Percentiles rank a stretch among this genome's conserved stretches.
phyloP scores from a whole-genome alignment of 1,140 invertebrate genomes.

The Formica exsecta region DNA sequence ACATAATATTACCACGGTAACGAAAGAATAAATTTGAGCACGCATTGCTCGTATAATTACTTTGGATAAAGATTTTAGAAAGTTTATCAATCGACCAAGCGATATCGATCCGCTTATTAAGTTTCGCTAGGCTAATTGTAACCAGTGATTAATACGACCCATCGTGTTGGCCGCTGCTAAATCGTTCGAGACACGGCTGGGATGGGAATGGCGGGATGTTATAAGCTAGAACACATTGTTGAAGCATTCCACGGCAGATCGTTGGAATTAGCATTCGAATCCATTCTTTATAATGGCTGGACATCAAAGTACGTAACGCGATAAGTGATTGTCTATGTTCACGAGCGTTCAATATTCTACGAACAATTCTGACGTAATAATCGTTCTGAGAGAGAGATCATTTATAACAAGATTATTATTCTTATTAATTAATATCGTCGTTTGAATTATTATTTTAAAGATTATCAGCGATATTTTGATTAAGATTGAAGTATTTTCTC shows the following conservation, averaged over 20 bases:
- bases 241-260: not conserved
- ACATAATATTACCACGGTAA: not conserved
- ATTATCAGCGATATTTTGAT: not conserved
- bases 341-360: not conserved
- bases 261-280: slow-evolving; percentile 14
- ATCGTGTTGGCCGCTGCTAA: slow-evolving; percentile 16
- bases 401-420: not conserved
- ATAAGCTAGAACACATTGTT: slow-evolving; percentile 8
- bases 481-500: not conserved
- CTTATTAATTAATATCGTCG: not conserved
- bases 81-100: not conserved
- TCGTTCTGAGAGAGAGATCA: slow-evolving; percentile 4
- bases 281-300: not conserved
- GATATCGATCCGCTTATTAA: slow-evolving; percentile 12
- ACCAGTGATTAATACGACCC: slow-evolving; percentile 38
- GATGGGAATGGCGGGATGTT: slow-evolving; percentile 21
- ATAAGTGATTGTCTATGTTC: not conserved
- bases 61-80: not conserved
- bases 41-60: too few species aligned
- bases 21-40: slow-evolving; percentile 1
- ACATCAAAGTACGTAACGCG: not conserved
- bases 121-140: slow-evolving; percentile 16
- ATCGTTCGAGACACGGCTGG: slow-evolving; percentile 24
- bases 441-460: not conserved
- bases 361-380: slow-evolving; percentile 32